Conservation (phyloP, 37 sponge, comb jelly and placozoan genomes). For the Tethya wilhelma region DNA sequence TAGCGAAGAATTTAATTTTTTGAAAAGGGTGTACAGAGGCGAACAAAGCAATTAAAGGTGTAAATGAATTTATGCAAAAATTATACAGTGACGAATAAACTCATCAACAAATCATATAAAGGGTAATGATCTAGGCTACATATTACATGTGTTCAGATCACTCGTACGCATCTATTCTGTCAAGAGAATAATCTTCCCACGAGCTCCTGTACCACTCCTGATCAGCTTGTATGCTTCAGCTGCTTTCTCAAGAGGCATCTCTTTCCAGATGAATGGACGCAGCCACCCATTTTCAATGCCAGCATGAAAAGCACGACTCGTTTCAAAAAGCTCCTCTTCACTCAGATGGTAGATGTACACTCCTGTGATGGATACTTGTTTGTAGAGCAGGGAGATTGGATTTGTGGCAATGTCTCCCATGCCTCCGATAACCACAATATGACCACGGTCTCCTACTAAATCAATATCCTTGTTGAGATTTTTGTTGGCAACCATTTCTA, state of each 20-base stretch:
- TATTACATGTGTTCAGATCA: no score
- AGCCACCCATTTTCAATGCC: slow-evolving; percentile 78
- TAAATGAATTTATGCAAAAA: no score
- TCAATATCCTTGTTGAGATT: slow-evolving; percentile 76
- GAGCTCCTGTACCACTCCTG: no score
- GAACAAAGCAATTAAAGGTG: no score
- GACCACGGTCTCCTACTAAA: slow-evolving; percentile 62
- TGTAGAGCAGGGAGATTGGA: slow-evolving; percentile 73
- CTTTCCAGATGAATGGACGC: slow-evolving; percentile 77
- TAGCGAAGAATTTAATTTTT: no score
- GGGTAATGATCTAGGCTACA: no score
- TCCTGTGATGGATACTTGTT: slow-evolving; percentile 66
- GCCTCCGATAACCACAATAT: slow-evolving; percentile 80
- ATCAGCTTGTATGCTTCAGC: no score
- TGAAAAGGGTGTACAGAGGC: no score
- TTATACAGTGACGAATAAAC: no score
- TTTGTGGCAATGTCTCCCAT: slow-evolving; percentile 67
- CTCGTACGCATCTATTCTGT: no score
- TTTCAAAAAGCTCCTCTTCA: slow-evolving; percentile 46
- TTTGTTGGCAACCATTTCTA: slow-evolving; percentile 82
- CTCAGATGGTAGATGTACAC: slow-evolving; percentile 44
- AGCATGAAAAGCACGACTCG: slow-evolving; percentile 69
- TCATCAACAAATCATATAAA: no score
- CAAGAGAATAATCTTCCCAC: no score
- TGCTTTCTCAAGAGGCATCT: slow-evolving; percentile 72